These are phyloP conservation scores for Mus spretus DNA, from an alignment of 2,797 vertebrate genomes.

Conservation along the genomic window DNA sequence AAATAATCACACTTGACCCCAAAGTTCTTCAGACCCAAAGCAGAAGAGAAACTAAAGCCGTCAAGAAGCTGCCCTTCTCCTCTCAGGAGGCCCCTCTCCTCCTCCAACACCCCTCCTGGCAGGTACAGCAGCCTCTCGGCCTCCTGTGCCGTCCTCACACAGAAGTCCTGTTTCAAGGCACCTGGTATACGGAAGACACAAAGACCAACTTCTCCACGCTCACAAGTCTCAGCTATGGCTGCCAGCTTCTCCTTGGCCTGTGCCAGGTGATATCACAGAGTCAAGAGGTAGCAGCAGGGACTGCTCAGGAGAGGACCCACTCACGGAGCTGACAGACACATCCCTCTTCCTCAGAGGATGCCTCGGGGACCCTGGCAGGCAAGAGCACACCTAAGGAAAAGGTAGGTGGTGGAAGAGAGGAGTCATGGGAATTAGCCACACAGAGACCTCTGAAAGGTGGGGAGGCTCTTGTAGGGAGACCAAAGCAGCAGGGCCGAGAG, in stretches of 20 bases:
- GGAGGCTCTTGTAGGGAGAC: background rate
- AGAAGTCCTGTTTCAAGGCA: background rate
- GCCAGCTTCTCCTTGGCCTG: background rate
- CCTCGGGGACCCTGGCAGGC: background rate
- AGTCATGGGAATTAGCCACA: background rate
- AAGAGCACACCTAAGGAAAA: background rate
- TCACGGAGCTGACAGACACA: background rate
- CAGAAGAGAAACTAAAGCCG: background rate
- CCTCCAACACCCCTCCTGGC: background rate
- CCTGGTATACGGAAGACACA: background rate
- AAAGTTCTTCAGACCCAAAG: background rate
- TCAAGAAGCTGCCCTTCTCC: background rate
- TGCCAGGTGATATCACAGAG: background rate
- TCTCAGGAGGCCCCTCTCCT: background rate
- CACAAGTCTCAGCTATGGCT: background rate
- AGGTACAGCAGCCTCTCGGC: background rate
- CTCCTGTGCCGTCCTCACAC: background rate
- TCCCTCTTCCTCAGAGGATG: background rate
- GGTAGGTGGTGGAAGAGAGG: background rate
- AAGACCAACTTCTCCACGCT: background rate
- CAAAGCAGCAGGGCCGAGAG: background rate
- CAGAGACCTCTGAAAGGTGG: background rate
- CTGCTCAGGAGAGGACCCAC: background rate
- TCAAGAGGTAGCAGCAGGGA: background rate
- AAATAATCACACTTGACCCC: background rate